These are phyloP conservation scores for Rhyacophila evoluta DNA, from an alignment of 2,888 invertebrate species.

Conservation along the genomic window DNA sequence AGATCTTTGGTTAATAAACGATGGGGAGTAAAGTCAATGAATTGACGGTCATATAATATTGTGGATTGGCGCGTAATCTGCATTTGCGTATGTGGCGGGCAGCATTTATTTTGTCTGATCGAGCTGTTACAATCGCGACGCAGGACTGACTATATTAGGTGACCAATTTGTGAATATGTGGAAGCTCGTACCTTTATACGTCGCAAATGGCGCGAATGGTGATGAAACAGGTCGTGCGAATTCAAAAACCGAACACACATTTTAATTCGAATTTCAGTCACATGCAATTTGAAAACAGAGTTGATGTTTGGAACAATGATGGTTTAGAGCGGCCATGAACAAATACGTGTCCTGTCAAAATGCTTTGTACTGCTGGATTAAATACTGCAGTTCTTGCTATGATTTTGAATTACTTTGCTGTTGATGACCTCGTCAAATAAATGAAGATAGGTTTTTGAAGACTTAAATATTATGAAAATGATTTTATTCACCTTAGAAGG, in stretches of 20 bases:
- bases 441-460: too few relatives aligned
- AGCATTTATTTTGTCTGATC: not conserved
- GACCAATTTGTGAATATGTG: not conserved
- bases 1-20: too few relatives aligned
- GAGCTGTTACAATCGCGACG: not conserved
- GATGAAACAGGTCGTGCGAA: not conserved
- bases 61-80: not conserved
- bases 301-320: too few relatives aligned
- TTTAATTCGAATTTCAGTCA: not conserved
- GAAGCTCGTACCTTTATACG: not conserved
- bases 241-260: not conserved
- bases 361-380: too few relatives aligned
- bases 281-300: too few relatives aligned
- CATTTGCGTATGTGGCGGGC: not conserved
- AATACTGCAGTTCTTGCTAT: too few relatives aligned
- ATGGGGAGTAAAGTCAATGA: not conserved
- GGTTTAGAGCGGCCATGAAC: too few relatives aligned
- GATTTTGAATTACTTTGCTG: too few relatives aligned
- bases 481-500: too few relatives aligned
- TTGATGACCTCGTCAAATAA: too few relatives aligned
- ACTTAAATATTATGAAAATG: too few relatives aligned
- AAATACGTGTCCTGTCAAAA: too few relatives aligned
- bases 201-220: not conserved
- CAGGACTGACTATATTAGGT: not conserved
- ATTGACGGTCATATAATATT: not conserved